Conservation (phyloP, 2,113 vertebrate species). For the Microtus oregoni region DNA sequence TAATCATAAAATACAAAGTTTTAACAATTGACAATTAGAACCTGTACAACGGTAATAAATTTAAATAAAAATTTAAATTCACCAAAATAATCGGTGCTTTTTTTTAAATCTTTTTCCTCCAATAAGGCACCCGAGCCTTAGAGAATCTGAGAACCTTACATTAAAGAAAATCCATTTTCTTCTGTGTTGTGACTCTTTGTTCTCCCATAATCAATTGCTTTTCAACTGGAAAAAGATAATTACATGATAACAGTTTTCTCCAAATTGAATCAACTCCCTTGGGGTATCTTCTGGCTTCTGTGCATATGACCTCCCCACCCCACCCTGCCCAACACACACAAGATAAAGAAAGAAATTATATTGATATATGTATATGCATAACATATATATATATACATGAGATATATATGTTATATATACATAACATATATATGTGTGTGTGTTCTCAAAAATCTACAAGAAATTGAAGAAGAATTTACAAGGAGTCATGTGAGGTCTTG, state of each 20-base stretch:
- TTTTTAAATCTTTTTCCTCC: neutral
- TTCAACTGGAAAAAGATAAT: neutral
- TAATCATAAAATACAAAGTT: constrained; percentile 42
- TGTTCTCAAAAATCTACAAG: neutral
- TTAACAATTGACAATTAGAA: constrained; percentile 45
- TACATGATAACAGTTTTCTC: constrained; percentile 34
- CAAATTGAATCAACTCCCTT: neutral
- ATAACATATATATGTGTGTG: too few relatives aligned
- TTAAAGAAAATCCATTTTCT: constrained; percentile 19
- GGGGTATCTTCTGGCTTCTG: neutral
- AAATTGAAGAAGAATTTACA: constrained; percentile 10
- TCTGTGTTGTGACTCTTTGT: neutral
- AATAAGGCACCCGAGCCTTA: neutral
- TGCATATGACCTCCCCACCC: neutral
- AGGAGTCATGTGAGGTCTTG: neutral
- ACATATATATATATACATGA: too few relatives aligned
- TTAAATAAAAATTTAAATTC: constrained; percentile 47
- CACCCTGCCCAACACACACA: neutral
- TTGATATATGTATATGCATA: too few relatives aligned
- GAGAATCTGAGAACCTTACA: constrained; percentile 22
- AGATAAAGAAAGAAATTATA: neutral
- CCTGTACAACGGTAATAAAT: neutral
- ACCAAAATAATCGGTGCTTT: neutral
- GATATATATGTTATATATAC: too few relatives aligned
- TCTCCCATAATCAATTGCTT: neutral